Conservation (phyloP, 2,797 vertebrate genomes). For the Syngnathus acus region DNA sequence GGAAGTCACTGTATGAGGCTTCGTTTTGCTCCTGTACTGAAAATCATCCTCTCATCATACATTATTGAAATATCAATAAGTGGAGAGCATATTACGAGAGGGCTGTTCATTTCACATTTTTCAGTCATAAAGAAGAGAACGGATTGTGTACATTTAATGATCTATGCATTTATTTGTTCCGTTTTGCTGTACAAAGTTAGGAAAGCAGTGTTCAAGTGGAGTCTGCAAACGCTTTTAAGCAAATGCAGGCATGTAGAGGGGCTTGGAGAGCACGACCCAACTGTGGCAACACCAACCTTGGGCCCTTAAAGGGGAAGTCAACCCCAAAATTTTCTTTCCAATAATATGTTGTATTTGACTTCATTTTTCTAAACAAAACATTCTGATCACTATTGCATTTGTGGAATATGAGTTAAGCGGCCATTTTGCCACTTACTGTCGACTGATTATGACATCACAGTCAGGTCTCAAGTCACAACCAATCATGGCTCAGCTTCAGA, state of each 20-base stretch:
- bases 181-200: slow-evolving; percentile 4
- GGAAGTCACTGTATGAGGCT: neutral
- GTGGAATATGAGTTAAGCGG: too few species aligned
- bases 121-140: neutral
- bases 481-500: too few species aligned
- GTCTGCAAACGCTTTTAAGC: neutral
- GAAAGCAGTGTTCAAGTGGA: neutral
- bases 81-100: neutral
- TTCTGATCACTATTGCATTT: too few species aligned
- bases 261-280: neutral
- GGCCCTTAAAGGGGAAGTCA: neutral
- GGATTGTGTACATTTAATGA: neutral
- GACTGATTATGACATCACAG: too few species aligned
- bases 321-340: too few species aligned
- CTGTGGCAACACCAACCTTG: neutral
- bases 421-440: too few species aligned
- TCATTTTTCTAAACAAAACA: too few species aligned
- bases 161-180: neutral
- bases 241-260: neutral
- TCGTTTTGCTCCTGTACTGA: neutral
- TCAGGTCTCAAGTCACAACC: too few species aligned
- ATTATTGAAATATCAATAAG: neutral
- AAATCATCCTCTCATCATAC: neutral
- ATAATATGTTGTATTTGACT: too few species aligned
- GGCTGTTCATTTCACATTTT: neutral